Evolutionary conservation across 2,797 vertebrate species (phyloP).

Genomic region (Falco cherrug): DNA sequence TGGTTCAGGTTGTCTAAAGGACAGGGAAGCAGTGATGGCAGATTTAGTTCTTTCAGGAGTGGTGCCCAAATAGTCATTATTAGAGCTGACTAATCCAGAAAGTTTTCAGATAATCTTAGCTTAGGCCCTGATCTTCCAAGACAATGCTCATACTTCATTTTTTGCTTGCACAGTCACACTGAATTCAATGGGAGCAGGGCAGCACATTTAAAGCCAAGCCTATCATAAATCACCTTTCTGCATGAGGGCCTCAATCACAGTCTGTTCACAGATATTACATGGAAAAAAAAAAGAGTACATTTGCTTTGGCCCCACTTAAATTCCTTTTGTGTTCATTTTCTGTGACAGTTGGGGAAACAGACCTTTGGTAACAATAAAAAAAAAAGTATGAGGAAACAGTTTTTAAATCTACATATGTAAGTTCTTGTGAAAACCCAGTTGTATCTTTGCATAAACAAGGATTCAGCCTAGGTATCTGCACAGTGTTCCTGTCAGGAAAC

Average conservation of each 20-base stretch:
- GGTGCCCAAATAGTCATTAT: neutral
- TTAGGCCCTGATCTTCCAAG: neutral
- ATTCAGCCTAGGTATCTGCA: neutral
- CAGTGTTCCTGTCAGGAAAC: neutral
- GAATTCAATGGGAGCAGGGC: neutral
- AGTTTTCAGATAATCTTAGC: slow-evolving; percentile 7
- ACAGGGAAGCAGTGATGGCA: neutral
- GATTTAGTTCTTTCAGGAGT: neutral
- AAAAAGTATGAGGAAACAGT: neutral
- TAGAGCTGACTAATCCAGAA: slow-evolving; percentile 18
- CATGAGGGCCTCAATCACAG: neutral
- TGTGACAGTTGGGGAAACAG: neutral
- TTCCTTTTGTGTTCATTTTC: neutral
- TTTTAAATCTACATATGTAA: neutral
- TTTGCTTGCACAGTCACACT: neutral
- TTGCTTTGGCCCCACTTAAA: neutral
- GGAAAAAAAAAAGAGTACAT: neutral
- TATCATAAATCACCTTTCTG: slow-evolving; percentile 1
- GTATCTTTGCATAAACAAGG: neutral
- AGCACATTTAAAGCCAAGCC: neutral
- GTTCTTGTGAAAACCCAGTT: neutral
- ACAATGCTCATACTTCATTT: neutral
- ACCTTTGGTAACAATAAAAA: neutral
- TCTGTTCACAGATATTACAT: neutral
- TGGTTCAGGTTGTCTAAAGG: neutral